A percentile compares a stretch with the other conserved stretches of the same genome.
Conservation (phyloP, 1,140 invertebrate genomes). For the Sarcophaga peregrina region DNA sequence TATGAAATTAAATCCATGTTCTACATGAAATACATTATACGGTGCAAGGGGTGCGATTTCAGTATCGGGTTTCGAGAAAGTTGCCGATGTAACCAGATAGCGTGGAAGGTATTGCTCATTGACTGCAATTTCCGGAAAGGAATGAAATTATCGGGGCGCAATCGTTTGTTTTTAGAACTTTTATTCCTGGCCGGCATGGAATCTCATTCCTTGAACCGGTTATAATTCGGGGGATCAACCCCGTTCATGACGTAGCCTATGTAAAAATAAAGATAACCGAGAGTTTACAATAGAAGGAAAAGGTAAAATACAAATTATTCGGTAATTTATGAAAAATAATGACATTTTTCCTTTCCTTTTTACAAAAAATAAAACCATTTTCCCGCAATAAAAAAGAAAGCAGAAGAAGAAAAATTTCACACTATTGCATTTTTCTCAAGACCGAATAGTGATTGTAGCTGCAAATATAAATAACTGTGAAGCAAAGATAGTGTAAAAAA, state of each 20-base stretch:
- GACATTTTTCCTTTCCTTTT: no score
- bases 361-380: no score
- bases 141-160: neutral
- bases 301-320: no score
- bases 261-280: no score
- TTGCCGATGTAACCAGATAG: neutral
- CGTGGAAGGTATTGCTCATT: neutral
- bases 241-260: conserved; percentile 3
- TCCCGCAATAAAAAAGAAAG: no score
- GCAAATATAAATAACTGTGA: no score
- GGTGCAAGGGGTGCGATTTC: neutral
- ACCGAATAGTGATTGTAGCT: no score
- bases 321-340: no score
- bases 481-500: no score
- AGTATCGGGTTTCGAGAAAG: neutral
- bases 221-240: neutral
- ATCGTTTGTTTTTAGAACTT: neutral
- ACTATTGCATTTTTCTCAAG: no score
- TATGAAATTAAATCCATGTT: neutral
- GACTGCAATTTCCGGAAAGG: neutral
- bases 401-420: no score
- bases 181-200: neutral
- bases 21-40: neutral
- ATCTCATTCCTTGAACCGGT: neutral
- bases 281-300: no score